These are phyloP conservation scores for Acanthornis magna DNA, from an alignment of 2,797 vertebrate species.

Conservation along the genomic window DNA sequence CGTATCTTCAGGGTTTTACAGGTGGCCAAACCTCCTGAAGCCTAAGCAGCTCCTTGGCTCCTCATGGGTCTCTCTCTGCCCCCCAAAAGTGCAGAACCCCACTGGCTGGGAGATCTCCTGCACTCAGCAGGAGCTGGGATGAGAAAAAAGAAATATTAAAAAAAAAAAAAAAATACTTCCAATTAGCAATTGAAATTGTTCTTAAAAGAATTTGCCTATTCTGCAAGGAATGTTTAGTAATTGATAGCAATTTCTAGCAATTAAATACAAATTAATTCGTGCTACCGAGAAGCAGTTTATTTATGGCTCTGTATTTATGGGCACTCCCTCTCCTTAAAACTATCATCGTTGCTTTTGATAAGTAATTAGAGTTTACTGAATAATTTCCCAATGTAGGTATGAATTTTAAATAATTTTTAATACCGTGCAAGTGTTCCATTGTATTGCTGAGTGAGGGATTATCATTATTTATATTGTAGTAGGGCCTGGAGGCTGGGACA, in stretches of 20 bases:
- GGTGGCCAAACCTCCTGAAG: not conserved
- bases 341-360: conserved; percentile 73
- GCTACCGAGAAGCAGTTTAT: conserved; percentile 74
- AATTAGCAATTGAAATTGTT: conserved; percentile 63
- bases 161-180: not conserved
- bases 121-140: not conserved
- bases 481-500: not conserved
- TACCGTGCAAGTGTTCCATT: not conserved
- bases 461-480: not conserved
- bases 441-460: conserved; percentile 6
- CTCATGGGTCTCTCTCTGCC: not conserved
- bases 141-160: not conserved
- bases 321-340: conserved; percentile 69
- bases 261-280: conserved; percentile 80
- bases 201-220: conserved; percentile 66
- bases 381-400: conserved; percentile 74
- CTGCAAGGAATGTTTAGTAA: conserved; percentile 73
- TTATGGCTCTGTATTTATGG: conserved; percentile 78
- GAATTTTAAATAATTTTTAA: conserved; percentile 76
- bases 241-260: conserved; percentile 77
- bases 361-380: conserved; percentile 78
- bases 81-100: not conserved
- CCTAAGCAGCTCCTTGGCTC: not conserved
- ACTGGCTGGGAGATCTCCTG: not conserved
- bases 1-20: not conserved